phyloP scores from a whole-genome alignment of 2,797 vertebrate species.

The Esox masquinongy region DNA sequence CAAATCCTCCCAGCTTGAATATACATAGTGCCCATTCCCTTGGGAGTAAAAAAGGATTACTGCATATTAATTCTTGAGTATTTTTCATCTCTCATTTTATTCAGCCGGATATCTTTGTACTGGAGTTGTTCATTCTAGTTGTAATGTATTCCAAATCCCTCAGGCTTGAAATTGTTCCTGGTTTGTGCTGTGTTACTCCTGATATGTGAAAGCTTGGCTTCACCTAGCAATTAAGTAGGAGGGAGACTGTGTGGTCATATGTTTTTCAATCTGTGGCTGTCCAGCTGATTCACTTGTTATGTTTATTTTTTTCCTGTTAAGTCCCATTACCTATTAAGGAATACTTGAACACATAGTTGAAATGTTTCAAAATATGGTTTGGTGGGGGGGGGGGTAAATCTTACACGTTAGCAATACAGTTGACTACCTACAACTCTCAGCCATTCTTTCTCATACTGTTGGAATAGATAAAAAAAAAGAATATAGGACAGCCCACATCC shows the following conservation, averaged over 20 bases:
- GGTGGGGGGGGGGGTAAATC: too few species aligned
- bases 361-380: too few species aligned
- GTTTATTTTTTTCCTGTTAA: not conserved
- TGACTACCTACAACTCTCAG: not conserved
- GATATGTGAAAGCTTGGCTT: conserved; percentile 36
- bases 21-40: conserved; percentile 11
- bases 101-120: conserved; percentile 33
- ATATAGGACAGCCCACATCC: not conserved
- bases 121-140: conserved; percentile 22
- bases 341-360: not conserved
- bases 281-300: not conserved
- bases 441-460: not conserved
- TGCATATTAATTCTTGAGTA: conserved; percentile 32
- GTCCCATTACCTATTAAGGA: not conserved
- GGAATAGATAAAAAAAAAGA: not conserved
- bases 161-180: conserved; percentile 39
- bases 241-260: not conserved
- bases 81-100: conserved; percentile 37
- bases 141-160: conserved; percentile 45
- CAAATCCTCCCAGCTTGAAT: not conserved
- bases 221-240: conserved; percentile 32
- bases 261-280: not conserved
- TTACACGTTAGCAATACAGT: too few species aligned
- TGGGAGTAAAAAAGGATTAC: conserved; percentile 23
- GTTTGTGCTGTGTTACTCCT: conserved; percentile 28